Conservation (phyloP, 2,888 invertebrate genomes). For the Melanchra persicariae region DNA sequence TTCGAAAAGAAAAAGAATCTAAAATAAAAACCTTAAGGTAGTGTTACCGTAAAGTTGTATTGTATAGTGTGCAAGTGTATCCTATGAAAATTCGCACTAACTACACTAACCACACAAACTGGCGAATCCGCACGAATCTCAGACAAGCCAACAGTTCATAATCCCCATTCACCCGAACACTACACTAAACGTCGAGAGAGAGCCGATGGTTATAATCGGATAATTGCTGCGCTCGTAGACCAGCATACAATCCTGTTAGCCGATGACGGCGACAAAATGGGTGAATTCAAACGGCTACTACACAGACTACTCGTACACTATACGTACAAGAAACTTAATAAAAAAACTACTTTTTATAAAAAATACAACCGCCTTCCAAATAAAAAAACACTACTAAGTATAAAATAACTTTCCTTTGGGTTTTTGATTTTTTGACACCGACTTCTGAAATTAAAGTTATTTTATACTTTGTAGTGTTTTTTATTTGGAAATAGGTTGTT, state of each 20-base stretch:
- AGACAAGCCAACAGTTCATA: background rate
- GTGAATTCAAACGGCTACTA: background rate
- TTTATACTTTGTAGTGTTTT: no score
- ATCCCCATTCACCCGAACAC: background rate
- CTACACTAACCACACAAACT: background rate
- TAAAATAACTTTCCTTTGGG: no score
- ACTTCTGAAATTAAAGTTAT: no score
- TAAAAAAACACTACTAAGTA: no score
- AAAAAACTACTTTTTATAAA: no score
- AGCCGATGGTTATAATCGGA: background rate
- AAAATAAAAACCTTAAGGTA: background rate
- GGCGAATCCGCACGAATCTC: background rate
- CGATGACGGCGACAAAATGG: background rate
- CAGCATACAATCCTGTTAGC: slow-evolving; percentile 9
- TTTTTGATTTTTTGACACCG: no score
- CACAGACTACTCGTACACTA: no score
- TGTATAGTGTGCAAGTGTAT: background rate
- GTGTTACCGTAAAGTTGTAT: background rate
- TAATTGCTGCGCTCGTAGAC: background rate
- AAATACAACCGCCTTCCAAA: no score
- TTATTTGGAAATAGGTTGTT: no score
- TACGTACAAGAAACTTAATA: no score
- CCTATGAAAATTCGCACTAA: background rate
- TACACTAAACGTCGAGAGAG: background rate
- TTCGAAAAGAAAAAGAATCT: background rate